Percentiles rank a stretch among this genome's conserved stretches.
phyloP scores from a whole-genome alignment of 2,113 vertebrate genomes.

The Sula dactylatra region DNA sequence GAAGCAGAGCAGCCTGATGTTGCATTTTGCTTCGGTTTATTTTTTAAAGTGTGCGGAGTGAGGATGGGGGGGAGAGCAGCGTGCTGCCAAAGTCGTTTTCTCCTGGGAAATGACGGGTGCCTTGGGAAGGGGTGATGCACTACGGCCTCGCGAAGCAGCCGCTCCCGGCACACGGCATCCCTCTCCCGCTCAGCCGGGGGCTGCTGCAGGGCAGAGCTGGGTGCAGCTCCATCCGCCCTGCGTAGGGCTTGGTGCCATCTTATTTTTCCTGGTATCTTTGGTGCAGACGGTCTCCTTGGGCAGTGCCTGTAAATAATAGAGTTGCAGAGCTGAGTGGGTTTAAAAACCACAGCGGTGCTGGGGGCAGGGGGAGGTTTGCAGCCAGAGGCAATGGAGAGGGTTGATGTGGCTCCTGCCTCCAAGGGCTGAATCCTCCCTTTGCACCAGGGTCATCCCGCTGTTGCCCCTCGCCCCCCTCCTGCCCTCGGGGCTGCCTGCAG shows the following conservation, averaged over 20 bases:
- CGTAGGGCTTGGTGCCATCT: not conserved
- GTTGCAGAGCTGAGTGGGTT: not conserved
- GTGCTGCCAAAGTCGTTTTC: not conserved
- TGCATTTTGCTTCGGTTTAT: not conserved
- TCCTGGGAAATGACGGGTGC: not conserved
- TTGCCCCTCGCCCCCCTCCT: not conserved
- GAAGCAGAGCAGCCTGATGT: not conserved
- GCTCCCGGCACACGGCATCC: not conserved
- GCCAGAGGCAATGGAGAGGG: not conserved
- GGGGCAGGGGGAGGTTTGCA: not conserved
- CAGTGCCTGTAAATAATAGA: not conserved
- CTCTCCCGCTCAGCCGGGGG: not conserved
- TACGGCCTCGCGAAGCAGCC: not conserved
- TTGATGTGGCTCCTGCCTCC: not conserved
- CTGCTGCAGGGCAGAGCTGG: not conserved
- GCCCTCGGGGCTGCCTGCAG: not conserved
- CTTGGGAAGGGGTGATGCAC: not conserved
- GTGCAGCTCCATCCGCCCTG: not conserved
- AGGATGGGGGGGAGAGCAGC: not conserved
- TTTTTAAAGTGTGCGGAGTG: rapidly evolving
- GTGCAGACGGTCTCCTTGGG: not conserved
- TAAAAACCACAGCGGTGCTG: not conserved
- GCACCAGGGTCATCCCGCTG: rapidly evolving
- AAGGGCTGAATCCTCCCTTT: not conserved
- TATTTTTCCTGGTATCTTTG: not conserved